These are phyloP conservation scores for Leuciscus waleckii DNA, from an alignment of 2,797 vertebrate species.

Conservation along the genomic window DNA sequence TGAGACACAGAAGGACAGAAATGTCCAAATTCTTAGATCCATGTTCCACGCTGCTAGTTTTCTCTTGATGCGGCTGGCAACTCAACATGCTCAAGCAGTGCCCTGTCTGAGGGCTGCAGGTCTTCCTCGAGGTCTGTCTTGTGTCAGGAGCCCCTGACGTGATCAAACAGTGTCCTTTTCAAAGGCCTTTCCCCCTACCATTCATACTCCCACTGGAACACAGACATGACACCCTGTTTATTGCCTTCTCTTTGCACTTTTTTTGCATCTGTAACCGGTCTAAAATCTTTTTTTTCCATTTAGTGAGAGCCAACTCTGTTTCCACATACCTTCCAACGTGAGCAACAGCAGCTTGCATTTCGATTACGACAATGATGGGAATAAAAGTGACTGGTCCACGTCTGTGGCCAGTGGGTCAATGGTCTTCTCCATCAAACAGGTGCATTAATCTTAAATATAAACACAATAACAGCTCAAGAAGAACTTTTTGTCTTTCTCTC, in stretches of 20 bases:
- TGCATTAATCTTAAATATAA: conserved; percentile 32
- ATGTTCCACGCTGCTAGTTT: conserved; percentile 41
- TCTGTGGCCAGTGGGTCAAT: conserved; percentile 28
- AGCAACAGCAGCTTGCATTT: conserved; percentile 55
- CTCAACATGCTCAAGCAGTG: conserved; percentile 22
- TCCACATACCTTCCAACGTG: conserved; percentile 56
- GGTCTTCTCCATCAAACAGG: conserved; percentile 20
- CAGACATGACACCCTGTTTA: conserved; percentile 59
- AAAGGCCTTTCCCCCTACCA: conserved; percentile 50
- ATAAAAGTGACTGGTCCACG: conserved; percentile 34
- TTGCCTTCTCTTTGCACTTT: conserved; percentile 50
- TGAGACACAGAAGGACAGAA: background rate
- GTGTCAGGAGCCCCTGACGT: conserved; percentile 50
- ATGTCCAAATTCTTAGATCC: conserved; percentile 19
- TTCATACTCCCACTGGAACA: conserved; percentile 49
- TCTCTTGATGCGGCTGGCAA: conserved; percentile 34
- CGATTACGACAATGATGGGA: conserved; percentile 50
- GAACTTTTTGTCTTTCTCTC: background rate
- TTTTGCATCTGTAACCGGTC: conserved; percentile 58
- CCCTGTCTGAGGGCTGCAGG: conserved; percentile 31
- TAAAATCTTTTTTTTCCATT: conserved; percentile 58
- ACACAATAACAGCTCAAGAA: background rate
- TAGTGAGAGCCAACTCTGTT: conserved; percentile 53
- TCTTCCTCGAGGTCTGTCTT: conserved; percentile 54
- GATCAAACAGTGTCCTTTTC: conserved; percentile 54